Evolutionary conservation across 2,113 vertebrate genomes (phyloP).

Genomic region (Epinephelus cyanopodus): DNA sequence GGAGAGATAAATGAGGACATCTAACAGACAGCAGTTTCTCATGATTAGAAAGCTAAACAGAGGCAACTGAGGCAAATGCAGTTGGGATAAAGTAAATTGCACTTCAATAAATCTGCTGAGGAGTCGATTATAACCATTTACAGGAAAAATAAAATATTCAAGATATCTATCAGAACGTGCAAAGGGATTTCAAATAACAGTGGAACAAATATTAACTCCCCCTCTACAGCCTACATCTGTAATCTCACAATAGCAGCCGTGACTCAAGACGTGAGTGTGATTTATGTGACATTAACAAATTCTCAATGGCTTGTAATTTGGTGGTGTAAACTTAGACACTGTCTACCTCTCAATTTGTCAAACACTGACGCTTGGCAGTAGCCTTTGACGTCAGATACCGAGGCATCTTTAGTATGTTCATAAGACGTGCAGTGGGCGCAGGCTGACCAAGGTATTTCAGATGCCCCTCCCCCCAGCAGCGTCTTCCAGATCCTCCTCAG

Average conservation of each 20-base stretch:
- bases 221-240: background rate
- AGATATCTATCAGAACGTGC: background rate
- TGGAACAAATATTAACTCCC: background rate
- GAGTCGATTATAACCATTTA: background rate
- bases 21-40: conserved; percentile 6
- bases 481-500: too few relatives aligned
- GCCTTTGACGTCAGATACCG: too few relatives aligned
- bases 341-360: background rate
- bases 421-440: too few relatives aligned
- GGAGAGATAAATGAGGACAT: background rate
- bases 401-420: too few relatives aligned
- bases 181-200: background rate
- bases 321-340: background rate
- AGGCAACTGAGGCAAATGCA: background rate
- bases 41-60: background rate
- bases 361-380: too few relatives aligned
- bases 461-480: too few relatives aligned
- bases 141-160: conserved; percentile 23
- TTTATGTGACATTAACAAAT: background rate
- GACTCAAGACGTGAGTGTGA: background rate
- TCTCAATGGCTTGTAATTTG: background rate
- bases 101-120: conserved; percentile 16
- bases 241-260: too few relatives aligned
- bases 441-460: too few relatives aligned
- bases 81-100: conserved; percentile 16